Percentiles rank a stretch among this genome's conserved stretches.
Evolutionary conservation across 92 coral and sea anemone genomes (phyloP).

Genomic region (Epizoanthus illoricatus): DNA sequence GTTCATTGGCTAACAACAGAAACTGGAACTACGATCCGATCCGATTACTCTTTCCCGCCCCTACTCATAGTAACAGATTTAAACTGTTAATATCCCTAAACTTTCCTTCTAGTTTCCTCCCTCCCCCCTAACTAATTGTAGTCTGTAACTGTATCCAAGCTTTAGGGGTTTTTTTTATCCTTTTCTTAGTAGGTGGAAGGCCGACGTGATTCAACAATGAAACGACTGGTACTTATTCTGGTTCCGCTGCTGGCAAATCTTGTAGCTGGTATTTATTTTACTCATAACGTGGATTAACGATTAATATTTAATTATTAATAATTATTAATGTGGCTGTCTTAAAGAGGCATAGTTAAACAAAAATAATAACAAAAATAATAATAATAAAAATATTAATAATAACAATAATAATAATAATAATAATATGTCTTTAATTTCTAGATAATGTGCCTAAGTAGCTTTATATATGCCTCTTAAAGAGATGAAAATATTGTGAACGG

Average conservation of each 20-base stretch:
- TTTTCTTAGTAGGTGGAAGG: not conserved
- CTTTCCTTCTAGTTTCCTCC: not conserved
- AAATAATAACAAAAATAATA: not conserved
- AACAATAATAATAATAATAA: no score
- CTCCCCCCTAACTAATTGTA: no score
- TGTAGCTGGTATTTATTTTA: not conserved
- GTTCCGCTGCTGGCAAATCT: not conserved
- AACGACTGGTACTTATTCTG: not conserved
- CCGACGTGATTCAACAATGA: constrained; percentile 3
- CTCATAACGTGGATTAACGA: no score
- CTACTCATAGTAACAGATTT: no score
- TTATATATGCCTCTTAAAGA: no score
- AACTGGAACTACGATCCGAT: no score
- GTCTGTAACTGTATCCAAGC: not conserved
- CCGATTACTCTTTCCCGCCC: no score
- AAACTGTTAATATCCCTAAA: not conserved
- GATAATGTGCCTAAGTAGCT: not conserved
- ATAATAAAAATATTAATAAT: no score
- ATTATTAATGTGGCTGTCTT: not conserved
- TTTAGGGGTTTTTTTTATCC: not conserved
- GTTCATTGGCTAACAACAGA: no score
- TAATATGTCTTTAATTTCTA: not conserved
- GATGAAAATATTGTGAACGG: no score
- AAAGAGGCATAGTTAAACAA: not conserved
- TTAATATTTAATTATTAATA: not conserved